A percentile compares a stretch with the other conserved stretches of the same genome.
Evolutionary conservation across 2,113 vertebrate species (phyloP).

Genomic region (Trichomycterus rosablanca): DNA sequence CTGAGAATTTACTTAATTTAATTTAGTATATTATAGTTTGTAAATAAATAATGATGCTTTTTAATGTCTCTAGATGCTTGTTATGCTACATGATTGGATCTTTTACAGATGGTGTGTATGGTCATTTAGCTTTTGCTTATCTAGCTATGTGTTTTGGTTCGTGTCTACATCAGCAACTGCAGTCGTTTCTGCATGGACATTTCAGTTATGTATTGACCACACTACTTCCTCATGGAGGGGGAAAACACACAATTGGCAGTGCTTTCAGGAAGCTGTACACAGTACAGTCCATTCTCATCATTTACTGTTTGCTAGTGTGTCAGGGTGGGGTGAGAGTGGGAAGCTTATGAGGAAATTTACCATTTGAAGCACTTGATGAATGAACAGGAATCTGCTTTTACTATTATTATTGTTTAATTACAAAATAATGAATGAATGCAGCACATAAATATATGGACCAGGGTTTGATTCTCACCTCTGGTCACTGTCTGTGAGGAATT

Average conservation of each 20-base stretch:
- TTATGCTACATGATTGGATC: too few relatives aligned
- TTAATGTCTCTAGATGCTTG: neutral
- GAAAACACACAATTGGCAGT: conserved; percentile 27
- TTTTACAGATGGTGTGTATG: too few relatives aligned
- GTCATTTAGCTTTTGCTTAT: too few relatives aligned
- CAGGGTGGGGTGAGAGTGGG: conserved; percentile 29
- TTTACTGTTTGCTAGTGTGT: conserved; percentile 23
- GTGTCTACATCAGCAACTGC: too few relatives aligned
- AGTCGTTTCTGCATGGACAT: conserved; percentile 15
- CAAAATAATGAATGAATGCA: too few relatives aligned
- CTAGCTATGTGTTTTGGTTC: too few relatives aligned
- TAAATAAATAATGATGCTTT: neutral
- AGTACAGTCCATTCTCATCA: conserved; percentile 13
- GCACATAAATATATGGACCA: too few relatives aligned
- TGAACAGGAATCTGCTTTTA: neutral
- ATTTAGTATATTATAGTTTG: neutral
- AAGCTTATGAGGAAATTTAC: conserved; percentile 8
- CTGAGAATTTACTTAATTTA: neutral
- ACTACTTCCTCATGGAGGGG: conserved; percentile 29
- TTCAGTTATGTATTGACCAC: conserved; percentile 26
- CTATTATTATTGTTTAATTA: neutral
- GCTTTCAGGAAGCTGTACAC: conserved; percentile 35
- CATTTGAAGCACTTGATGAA: conserved; percentile 27
- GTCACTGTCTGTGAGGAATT: too few relatives aligned
- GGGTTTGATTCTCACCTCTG: too few relatives aligned